phyloP scores from a whole-genome alignment of 2,797 vertebrate genomes.

The Mareca penelope region DNA sequence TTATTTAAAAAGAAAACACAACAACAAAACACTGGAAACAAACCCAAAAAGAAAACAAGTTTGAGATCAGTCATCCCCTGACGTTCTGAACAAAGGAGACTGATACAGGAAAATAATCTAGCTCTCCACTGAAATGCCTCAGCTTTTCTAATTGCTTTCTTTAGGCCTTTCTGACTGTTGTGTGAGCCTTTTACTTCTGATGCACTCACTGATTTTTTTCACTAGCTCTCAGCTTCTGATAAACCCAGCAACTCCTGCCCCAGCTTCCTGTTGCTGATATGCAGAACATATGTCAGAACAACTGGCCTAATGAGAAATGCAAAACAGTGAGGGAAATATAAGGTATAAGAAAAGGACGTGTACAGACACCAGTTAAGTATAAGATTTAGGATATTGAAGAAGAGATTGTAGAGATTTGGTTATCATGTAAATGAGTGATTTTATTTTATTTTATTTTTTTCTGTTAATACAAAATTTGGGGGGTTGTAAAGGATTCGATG shows the following conservation, averaged over 20 bases:
- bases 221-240: not conserved
- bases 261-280: conserved; percentile 24
- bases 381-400: not conserved
- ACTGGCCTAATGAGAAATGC: not conserved
- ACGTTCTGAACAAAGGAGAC: not conserved
- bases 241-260: not conserved
- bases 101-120: not conserved
- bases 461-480: conserved; percentile 46
- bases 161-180: not conserved
- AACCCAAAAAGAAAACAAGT: not conserved
- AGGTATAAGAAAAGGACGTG: not conserved
- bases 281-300: conserved; percentile 11
- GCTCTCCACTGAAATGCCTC: not conserved
- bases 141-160: not conserved
- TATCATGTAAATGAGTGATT: conserved; percentile 8
- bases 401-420: not conserved
- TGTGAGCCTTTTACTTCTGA: not conserved
- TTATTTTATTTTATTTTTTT: not conserved
- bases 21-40: not conserved
- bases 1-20: not conserved
- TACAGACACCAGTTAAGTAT: not conserved
- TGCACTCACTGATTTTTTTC: not conserved
- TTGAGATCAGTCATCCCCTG: not conserved
- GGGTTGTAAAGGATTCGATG: conserved; percentile 43
- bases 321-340: not conserved